Conservation (phyloP, 2,888 invertebrate species). For the Alcis repandata region DNA sequence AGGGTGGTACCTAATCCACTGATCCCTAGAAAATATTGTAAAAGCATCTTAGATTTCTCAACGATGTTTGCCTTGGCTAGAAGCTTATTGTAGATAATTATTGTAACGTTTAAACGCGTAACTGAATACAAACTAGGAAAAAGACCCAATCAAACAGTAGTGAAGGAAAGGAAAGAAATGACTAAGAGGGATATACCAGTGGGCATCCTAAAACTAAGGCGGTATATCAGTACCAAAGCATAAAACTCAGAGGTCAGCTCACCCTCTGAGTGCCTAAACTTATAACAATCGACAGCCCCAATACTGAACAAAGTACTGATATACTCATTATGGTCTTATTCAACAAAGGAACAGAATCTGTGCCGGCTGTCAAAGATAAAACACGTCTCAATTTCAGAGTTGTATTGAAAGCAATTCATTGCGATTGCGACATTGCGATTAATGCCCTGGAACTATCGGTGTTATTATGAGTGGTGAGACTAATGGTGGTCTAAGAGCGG, state of each 20-base stretch:
- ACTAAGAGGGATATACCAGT: background rate
- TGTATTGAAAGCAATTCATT: slow-evolving; percentile 57
- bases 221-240: no score
- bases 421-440: slow-evolving; percentile 67
- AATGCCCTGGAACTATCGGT: slow-evolving; percentile 45
- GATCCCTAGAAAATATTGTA: background rate
- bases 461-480: slow-evolving; percentile 24
- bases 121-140: background rate
- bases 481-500: background rate
- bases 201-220: background rate
- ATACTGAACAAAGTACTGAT: slow-evolving; percentile 38
- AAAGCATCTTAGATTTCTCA: background rate
- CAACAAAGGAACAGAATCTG: slow-evolving; percentile 50
- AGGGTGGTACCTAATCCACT: background rate
- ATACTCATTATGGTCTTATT: slow-evolving; percentile 50
- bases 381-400: slow-evolving; percentile 59
- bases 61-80: background rate
- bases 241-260: background rate
- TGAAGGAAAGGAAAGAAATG: background rate
- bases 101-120: background rate
- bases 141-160: background rate
- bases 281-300: slow-evolving; percentile 11
- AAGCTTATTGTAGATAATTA: background rate
- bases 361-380: slow-evolving; percentile 61
- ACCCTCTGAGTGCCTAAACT: background rate